Evolutionary conservation across 2,797 vertebrate species (phyloP).

Genomic region (Rhabdophis nuchalis): DNA sequence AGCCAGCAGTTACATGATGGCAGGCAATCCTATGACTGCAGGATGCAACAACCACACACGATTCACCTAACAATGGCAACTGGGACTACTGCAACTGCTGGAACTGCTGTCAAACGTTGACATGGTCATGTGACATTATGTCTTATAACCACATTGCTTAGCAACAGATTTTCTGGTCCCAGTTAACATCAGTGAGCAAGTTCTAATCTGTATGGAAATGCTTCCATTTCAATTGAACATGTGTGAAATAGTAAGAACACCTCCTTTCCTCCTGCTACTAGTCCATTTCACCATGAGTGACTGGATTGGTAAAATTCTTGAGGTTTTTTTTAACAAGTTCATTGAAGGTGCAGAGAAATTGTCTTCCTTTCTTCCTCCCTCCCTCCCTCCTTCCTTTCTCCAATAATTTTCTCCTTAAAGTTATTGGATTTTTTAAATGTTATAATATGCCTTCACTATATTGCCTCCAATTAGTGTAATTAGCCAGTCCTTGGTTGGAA

Average conservation of each 20-base stretch:
- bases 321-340: background rate
- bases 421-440: constrained; percentile 62
- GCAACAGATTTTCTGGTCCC: background rate
- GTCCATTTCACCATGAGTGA: background rate
- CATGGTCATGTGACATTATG: background rate
- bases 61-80: background rate
- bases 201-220: background rate
- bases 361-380: background rate
- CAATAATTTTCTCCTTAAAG: constrained; percentile 18
- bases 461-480: constrained; percentile 67
- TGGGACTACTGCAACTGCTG: background rate
- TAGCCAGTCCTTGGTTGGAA: constrained; percentile 61
- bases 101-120: background rate
- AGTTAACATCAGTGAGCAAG: background rate
- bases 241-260: background rate
- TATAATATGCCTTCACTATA: constrained; percentile 54
- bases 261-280: background rate
- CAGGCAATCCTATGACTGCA: background rate
- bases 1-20: background rate
- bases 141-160: background rate
- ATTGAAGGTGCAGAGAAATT: background rate
- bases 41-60: background rate
- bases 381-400: background rate
- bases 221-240: background rate
- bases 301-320: background rate